Evolutionary conservation across 2,888 invertebrate genomes (phyloP).

Genomic region (Scaptomyza parva): DNA sequence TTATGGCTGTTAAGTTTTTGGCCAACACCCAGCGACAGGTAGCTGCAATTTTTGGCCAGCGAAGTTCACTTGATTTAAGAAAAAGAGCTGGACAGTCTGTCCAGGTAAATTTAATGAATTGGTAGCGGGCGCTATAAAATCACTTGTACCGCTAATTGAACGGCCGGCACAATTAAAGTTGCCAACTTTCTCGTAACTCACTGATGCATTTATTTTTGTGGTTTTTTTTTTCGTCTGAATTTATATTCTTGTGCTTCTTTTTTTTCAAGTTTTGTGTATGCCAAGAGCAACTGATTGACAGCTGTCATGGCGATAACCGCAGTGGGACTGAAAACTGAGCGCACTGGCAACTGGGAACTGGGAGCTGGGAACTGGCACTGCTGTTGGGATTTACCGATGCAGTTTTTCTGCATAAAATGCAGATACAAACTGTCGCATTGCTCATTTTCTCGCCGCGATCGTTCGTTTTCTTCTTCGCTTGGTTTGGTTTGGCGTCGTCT

Average conservation of each 20-base stretch:
- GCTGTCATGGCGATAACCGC: conserved; percentile 81
- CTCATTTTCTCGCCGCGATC: conserved; percentile 74
- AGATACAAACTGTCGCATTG: conserved; percentile 67
- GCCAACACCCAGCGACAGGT: conserved; percentile 65
- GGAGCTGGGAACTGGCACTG: conserved; percentile 14
- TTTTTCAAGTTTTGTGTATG: conserved; percentile 6
- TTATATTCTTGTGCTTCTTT: conserved; percentile 6
- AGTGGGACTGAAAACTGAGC: conserved; percentile 61
- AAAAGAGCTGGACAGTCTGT: conserved; percentile 4
- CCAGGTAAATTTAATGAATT: conserved; percentile 45
- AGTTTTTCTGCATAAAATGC: conserved; percentile 68
- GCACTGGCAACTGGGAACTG: conserved; percentile 20
- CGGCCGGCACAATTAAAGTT: conserved; percentile 62
- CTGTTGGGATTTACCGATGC: conserved; percentile 35
- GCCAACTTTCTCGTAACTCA: conserved; percentile 62
- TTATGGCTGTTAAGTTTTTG: conserved; percentile 66
- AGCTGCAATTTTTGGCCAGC: conserved; percentile 17
- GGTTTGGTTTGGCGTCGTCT: conserved; percentile 22
- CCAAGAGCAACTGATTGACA: conserved; percentile 67
- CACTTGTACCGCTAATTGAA: conserved; percentile 78
- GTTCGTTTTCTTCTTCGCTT: neutral
- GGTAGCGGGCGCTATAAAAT: conserved; percentile 69
- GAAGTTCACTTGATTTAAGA: conserved; percentile 24
- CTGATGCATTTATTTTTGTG: conserved; percentile 29
- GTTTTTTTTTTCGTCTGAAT: conserved; percentile 5